A percentile compares a stretch with the other conserved stretches of the same genome.
Conservation (phyloP, 2,113 vertebrate species). For the Siniperca chuatsi region DNA sequence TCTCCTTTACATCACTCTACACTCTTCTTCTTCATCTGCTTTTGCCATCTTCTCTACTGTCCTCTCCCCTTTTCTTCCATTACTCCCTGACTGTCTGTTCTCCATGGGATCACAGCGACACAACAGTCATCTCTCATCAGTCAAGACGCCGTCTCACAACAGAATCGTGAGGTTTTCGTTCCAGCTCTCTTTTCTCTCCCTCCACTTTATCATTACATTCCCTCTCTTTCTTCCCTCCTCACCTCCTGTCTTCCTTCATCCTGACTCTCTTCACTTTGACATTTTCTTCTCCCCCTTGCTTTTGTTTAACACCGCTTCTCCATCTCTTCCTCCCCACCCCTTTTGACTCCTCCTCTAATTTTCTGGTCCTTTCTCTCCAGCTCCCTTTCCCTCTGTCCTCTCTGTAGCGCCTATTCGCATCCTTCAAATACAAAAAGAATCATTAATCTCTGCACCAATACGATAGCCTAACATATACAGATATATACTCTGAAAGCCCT, state of each 20-base stretch:
- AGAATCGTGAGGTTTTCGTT: conserved; percentile 26
- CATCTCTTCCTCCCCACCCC: conserved; percentile 9
- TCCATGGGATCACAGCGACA: conserved; percentile 43
- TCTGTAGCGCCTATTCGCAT: not conserved
- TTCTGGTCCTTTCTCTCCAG: conserved; percentile 30
- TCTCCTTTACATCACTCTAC: not conserved
- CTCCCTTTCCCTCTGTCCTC: not conserved
- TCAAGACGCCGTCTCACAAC: conserved; percentile 14
- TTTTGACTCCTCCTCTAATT: conserved; percentile 30
- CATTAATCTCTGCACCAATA: conserved; percentile 27
- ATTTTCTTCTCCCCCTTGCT: not conserved
- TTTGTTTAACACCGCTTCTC: not conserved
- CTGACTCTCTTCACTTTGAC: not conserved
- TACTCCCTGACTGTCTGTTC: conserved; percentile 40
- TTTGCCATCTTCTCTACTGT: not conserved
- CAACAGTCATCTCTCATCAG: conserved; percentile 55
- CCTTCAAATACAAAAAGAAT: conserved; percentile 22
- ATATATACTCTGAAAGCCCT: not conserved
- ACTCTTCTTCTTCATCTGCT: conserved; percentile 27
- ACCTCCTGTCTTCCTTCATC: not conserved
- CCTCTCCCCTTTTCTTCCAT: not conserved
- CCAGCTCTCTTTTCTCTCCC: not conserved
- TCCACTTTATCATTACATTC: conserved; percentile 1
- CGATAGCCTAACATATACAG: not conserved
- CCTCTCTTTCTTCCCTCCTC: not conserved